phyloP scores from a whole-genome alignment of 2,113 vertebrate species.

The Malurus cyaneus region DNA sequence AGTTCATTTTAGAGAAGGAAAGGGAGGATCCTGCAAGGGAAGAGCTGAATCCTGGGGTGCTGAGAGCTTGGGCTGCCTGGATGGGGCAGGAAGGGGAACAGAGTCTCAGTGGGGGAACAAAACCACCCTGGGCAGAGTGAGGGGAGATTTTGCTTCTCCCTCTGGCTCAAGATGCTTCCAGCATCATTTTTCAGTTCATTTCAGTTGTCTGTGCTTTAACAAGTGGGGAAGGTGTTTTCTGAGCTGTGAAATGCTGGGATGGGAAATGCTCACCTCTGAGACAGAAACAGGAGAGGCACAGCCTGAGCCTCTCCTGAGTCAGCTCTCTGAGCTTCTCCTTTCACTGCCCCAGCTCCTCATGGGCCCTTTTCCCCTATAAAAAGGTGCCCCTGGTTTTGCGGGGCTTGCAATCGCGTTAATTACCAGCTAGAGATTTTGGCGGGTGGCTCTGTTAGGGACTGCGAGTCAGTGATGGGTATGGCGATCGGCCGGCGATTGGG shows the following conservation, averaged over 20 bases:
- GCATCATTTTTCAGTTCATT: fast-evolving
- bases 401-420: no score
- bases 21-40: neutral
- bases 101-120: neutral
- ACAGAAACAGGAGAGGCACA: no score
- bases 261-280: neutral
- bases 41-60: neutral
- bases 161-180: neutral
- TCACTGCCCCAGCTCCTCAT: neutral
- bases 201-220: neutral
- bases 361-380: neutral
- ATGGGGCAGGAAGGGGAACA: neutral
- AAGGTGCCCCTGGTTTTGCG: neutral
- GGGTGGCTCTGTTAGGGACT: no score
- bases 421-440: no score
- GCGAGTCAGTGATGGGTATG: no score
- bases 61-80: neutral
- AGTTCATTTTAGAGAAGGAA: neutral
- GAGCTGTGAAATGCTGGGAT: neutral
- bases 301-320: neutral
- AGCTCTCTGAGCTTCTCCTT: fast-evolving
- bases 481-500: no score
- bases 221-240: neutral
- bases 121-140: neutral
- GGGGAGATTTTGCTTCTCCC: neutral